Evolutionary conservation across 2,113 vertebrate genomes (phyloP).

Genomic region (Scolopax mira): DNA sequence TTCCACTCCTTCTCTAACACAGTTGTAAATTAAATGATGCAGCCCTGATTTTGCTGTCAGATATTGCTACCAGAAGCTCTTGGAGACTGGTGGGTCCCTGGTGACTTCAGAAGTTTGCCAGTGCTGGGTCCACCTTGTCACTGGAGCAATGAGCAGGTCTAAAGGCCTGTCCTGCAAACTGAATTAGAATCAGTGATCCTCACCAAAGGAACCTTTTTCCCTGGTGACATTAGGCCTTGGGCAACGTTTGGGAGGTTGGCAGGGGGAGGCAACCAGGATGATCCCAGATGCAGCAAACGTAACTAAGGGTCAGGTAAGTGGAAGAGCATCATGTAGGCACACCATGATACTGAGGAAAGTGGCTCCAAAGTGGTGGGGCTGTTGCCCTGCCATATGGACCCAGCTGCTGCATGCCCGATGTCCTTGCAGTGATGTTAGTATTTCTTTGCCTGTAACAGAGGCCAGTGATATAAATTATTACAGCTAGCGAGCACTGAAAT

Average conservation of each 20-base stretch:
- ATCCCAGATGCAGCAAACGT: not conserved
- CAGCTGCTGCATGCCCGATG: not conserved
- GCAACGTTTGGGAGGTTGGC: not conserved
- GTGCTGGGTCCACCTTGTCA: not conserved
- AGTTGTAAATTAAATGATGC: not conserved
- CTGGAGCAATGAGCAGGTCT: not conserved
- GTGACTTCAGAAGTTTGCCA: not conserved
- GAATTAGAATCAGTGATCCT: not conserved
- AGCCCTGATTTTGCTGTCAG: not conserved
- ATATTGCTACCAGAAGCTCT: not conserved
- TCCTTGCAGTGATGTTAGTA: not conserved
- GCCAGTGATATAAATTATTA: not conserved
- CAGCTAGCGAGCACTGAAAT: not conserved
- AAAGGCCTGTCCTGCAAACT: not conserved
- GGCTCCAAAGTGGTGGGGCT: not conserved
- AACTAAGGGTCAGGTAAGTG: not conserved
- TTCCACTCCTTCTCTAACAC: not conserved
- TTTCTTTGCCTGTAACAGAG: not conserved
- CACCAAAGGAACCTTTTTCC: not conserved
- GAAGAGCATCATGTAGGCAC: not conserved
- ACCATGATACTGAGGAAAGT: not conserved
- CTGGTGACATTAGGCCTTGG: not conserved
- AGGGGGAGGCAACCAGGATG: not conserved
- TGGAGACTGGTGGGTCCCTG: not conserved
- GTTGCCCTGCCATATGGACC: rapidly evolving